These are phyloP conservation scores for Protonemura montana DNA, from an alignment of 2,888 invertebrate species.

Conservation along the genomic window DNA sequence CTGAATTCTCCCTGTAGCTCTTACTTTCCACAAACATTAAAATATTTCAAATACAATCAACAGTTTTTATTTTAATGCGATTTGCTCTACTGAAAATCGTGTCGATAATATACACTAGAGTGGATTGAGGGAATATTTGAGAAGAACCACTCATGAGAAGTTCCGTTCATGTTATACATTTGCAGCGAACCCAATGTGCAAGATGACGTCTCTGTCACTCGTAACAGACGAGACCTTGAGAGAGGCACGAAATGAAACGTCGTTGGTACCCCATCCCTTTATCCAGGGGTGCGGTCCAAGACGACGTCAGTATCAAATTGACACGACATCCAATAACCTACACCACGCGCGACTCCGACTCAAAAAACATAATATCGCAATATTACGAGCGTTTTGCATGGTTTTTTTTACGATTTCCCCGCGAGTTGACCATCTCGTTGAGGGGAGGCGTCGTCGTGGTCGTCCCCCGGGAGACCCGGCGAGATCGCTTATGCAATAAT, in stretches of 20 bases:
- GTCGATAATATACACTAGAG: no score
- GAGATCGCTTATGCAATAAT: constrained; percentile 26
- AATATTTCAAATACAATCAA: no score
- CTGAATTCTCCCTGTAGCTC: no score
- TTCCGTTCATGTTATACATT: no score
- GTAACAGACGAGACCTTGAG: not conserved
- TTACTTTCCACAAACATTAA: no score
- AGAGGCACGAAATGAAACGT: not conserved
- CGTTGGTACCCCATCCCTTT: not conserved
- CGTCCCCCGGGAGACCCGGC: not conserved
- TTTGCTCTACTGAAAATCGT: no score
- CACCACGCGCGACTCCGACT: not conserved
- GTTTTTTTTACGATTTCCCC: not conserved
- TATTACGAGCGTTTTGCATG: not conserved
- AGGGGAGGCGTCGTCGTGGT: not conserved
- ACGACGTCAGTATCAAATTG: not conserved
- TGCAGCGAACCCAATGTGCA: not conserved
- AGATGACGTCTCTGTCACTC: not conserved
- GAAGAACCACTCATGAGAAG: no score
- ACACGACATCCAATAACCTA: not conserved
- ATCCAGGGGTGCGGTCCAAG: not conserved
- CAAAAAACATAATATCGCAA: not conserved
- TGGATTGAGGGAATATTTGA: no score
- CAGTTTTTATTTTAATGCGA: no score
- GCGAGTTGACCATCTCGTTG: constrained; percentile 12